A percentile compares a stretch with the other conserved stretches of the same genome.
Conservation (phyloP, 1,140 invertebrate genomes). For the Hylaeus anthracinus region DNA sequence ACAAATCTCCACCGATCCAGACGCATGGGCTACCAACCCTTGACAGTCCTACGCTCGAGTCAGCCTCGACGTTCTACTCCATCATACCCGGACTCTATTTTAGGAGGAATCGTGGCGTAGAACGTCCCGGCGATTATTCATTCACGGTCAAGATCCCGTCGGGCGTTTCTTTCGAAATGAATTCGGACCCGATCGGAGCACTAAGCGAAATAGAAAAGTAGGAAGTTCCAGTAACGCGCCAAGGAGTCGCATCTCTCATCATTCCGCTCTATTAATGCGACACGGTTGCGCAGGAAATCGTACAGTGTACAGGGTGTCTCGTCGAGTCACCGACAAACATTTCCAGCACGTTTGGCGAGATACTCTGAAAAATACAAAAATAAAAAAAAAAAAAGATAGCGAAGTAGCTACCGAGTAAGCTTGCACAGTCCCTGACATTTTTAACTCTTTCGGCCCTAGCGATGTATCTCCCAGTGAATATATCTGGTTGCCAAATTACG, state of each 20-base stretch:
- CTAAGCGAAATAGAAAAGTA: constrained; percentile 19
- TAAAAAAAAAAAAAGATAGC: too few species aligned
- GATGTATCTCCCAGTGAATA: too few species aligned
- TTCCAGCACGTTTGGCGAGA: too few species aligned
- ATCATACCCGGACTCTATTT: not conserved
- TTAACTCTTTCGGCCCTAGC: too few species aligned
- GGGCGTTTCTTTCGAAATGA: not conserved
- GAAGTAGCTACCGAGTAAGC: too few species aligned
- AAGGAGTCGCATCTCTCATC: not conserved
- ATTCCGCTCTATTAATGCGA: constrained; percentile 17
- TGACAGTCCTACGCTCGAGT: not conserved
- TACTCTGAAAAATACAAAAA: too few species aligned
- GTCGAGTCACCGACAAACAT: not conserved
- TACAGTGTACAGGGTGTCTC: not conserved
- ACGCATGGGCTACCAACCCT: not conserved
- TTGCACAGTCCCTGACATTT: too few species aligned
- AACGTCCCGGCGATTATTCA: not conserved
- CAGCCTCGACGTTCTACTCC: not conserved
- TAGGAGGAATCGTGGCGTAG: not conserved
- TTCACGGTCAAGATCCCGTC: not conserved
- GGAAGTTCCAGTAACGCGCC: not conserved
- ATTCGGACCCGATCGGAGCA: not conserved
- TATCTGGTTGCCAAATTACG: too few species aligned
- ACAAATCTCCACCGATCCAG: too few species aligned
- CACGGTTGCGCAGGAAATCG: not conserved